Conservation (phyloP, 2,797 vertebrate species). For the Helarctos malayanus region DNA sequence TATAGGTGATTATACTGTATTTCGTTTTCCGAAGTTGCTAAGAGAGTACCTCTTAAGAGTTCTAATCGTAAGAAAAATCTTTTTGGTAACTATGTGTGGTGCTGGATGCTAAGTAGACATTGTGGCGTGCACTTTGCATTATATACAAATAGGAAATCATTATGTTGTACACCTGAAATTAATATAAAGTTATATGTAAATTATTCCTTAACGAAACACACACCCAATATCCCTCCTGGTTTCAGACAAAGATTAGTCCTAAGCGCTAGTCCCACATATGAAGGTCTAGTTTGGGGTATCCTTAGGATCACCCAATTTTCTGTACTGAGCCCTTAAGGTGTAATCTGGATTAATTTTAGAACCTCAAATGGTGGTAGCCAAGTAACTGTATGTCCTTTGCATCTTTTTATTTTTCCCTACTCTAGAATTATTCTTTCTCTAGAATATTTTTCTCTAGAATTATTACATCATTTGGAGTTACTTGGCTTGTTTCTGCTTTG, state of each 20-base stretch:
- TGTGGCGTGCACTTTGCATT: not conserved
- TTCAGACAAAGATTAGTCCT: not conserved
- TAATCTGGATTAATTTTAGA: slow-evolving; percentile 4
- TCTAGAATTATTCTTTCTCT: not conserved
- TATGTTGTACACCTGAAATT: not conserved
- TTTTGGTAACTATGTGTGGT: not conserved
- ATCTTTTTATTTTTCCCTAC: not conserved
- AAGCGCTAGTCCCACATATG: not conserved
- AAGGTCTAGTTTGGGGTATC: not conserved
- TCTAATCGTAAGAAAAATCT: not conserved
- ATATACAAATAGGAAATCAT: not conserved
- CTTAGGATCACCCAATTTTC: not conserved
- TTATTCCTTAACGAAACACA: not conserved
- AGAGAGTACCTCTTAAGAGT: not conserved
- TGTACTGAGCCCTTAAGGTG: not conserved
- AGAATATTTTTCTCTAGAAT: not conserved
- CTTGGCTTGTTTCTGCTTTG: slow-evolving; percentile 7
- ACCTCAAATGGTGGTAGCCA: not conserved
- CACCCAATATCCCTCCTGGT: not conserved
- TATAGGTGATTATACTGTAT: not conserved
- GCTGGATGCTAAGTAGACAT: not conserved
- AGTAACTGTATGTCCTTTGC: not conserved
- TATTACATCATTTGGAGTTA: not conserved
- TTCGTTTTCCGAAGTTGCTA: not conserved
- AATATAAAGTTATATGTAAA: not conserved